Base-by-base conservation (phyloP, 2,797 vertebrate genomes). In the Petrocephalus sullivani region DNA sequence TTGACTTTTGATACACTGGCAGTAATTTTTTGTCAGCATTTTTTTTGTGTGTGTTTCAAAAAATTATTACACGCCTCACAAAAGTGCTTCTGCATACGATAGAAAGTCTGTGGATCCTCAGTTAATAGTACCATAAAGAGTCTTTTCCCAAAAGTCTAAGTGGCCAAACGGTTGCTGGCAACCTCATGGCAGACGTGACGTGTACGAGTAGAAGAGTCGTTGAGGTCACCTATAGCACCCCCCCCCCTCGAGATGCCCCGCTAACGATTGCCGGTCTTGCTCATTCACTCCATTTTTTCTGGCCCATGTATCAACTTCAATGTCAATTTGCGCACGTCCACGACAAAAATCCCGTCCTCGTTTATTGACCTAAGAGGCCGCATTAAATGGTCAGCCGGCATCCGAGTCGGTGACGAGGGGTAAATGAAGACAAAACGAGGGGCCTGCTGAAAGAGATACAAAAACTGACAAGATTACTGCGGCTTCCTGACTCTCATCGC, bases 401-500 rank as follows among this genome's bases (percentile, higher is more conserved):
- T 51, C 90, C 88, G 89, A 58, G 89, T 88, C 84, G 88, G 85
- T 88, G 89, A 58, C 7, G 61, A 57, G 8, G 23, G n/a, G 51
- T 19, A 87, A 37, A 37, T 81, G 53, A 93, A 91, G 89, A 89
- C 88, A 41, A 84, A 53, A 91, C 89, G 89, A 89, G 90, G 28
- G 90, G 88, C 16, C 3, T 92, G 86, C 91, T 33, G 91, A 51
- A 89, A 89, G 89, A 90, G 89, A 96, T 95, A 93, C 93, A 91
- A 89, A 90, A 94, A 91, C 92, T 95, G 95, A 95, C 93, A 90
- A 94, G 95, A 96, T 95, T 95, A 95, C 91, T 94, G 92, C 93
- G 91, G 93, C 95, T 95, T 95, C 95, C 95, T 96, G 95, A 94
- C 95, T 96, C 94, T 92, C 90, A 88, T 19, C 87, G 84, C 89